Base-by-base conservation (phyloP, 2,888 invertebrate genomes). In the Carcina quercana region DNA sequence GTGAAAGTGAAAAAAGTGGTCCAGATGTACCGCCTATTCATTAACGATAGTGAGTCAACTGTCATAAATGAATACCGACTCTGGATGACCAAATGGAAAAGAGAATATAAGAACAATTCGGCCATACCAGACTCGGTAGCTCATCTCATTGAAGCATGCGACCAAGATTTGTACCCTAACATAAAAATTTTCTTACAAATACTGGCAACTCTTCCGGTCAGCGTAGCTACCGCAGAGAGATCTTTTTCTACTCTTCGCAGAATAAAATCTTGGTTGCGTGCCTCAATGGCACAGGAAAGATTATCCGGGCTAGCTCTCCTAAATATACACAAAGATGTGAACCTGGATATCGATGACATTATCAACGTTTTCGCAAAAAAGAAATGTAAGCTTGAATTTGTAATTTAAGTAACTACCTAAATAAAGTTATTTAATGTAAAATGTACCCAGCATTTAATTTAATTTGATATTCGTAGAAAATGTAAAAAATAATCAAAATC, bases 1-100 rank as follows among this genome's bases (percentile, higher is more conserved):
- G 25, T 25, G 25, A 25, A 25, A 30, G 34, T 34, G 29, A 34
- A 34, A 30, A 25, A 29, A 30, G 22, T 33, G 26, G 30, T 28
- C 28, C 30, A 20, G 30, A 22, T 30, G 26, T 30, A 35, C 22
- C 27, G 30, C 13, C 30, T 29, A 28, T 32, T 35, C 25, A 32
- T 32, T 28, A 32, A 32, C 19, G 32, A 32, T 35, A 32, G 32
- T 28, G 28, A 31, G 11, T 29, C 29, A 37, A 37, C 37, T 32
- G 35, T 35, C 10, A 28, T 32, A 20, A 35, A 32, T 28, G 35
- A 32, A 32, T 36, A 36, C 29, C 29, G 38, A 28, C 38, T 37
- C 20, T 38, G 34, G 38, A 38, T 38, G 34, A 17, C 24, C 27
- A 34, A 37, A 32, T 38, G 37, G 37, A 28, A 34, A 32, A 25